Evolutionary conservation across 2,888 invertebrate genomes (phyloP).

Genomic region (Chrysolina haemoptera): DNA sequence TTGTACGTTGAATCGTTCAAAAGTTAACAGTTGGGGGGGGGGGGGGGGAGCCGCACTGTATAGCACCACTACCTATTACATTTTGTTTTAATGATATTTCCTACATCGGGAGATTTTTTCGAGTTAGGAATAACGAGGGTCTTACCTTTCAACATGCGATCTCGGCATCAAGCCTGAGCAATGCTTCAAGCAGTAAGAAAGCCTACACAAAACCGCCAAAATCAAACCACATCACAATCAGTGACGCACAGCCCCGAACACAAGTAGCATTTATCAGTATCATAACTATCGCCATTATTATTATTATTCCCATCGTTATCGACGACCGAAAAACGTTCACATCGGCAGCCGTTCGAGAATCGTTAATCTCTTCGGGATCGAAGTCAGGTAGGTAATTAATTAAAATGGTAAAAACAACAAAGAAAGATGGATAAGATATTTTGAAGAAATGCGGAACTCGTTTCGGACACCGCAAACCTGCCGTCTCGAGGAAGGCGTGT

Average conservation of each 20-base stretch:
- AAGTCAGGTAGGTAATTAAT: constrained; percentile 52
- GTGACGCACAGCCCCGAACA: background rate
- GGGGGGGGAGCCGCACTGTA: too few species aligned
- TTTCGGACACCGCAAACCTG: constrained; percentile 48
- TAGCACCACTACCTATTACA: too few species aligned
- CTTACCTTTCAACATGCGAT: too few species aligned
- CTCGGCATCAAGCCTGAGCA: too few species aligned
- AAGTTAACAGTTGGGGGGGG: too few species aligned
- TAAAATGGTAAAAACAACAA: constrained; percentile 53
- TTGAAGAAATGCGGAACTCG: constrained; percentile 59
- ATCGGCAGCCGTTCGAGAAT: constrained; percentile 30
- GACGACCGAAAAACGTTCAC: constrained; percentile 38
- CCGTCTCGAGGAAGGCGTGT: constrained; percentile 46
- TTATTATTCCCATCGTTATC: constrained; percentile 13
- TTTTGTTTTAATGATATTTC: too few species aligned
- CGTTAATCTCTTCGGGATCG: constrained; percentile 48
- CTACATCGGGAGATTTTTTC: too few species aligned
- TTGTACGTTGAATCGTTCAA: too few species aligned
- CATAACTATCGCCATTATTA: background rate
- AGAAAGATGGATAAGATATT: constrained; percentile 52
- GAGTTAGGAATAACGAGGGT: too few species aligned
- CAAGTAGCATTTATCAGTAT: background rate
- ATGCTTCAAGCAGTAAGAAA: too few species aligned
- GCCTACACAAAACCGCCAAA: too few species aligned
- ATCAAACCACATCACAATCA: too few species aligned